Evolutionary conservation across 2,888 invertebrate species (phyloP), one percentile per base, ranked within the genome.

Genomic region (Cinara cedri): DNA sequence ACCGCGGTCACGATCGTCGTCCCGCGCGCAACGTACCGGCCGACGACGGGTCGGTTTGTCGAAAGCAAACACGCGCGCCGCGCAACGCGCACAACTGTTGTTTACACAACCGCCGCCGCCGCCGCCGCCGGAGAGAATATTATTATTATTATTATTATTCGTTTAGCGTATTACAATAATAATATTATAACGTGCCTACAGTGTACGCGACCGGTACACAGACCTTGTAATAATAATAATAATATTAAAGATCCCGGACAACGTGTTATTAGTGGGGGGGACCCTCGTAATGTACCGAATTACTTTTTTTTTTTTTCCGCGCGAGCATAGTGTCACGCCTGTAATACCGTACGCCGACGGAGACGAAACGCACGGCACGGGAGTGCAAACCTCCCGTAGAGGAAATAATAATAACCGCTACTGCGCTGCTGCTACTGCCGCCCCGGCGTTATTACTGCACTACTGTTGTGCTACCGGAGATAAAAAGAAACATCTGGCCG

Each of bases 401-500:
- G n/a, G n/a, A n/a, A n/a, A 71, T 71, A 46, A 46, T 44, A 63
- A 63, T 26, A n/a, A n/a, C n/a, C n/a, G n/a, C n/a, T n/a, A n/a
- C n/a, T n/a, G n/a, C n/a, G n/a, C n/a, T n/a, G n/a, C n/a, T n/a
- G n/a, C n/a, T n/a, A n/a, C n/a, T n/a, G n/a, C n/a, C n/a, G n/a
- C n/a, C n/a, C n/a, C n/a, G n/a, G n/a, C n/a, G n/a, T n/a, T n/a
- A n/a, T n/a, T n/a, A n/a, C n/a, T n/a, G n/a, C n/a, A n/a, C n/a
- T n/a, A n/a, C n/a, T n/a, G n/a, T n/a, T n/a, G n/a, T n/a, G n/a
- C n/a, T n/a, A n/a, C n/a, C n/a, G n/a, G n/a, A 57, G 55, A 76
- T 65, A 60, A 68, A 60, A 68, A 76, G 68, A 57, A 76, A 76
- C 76, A 76, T 66, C 76, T 76, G 76, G 49, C 76, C 34, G 3